Conservation (phyloP, 2,113 vertebrate genomes). For the Nyctibius bracteatus region DNA sequence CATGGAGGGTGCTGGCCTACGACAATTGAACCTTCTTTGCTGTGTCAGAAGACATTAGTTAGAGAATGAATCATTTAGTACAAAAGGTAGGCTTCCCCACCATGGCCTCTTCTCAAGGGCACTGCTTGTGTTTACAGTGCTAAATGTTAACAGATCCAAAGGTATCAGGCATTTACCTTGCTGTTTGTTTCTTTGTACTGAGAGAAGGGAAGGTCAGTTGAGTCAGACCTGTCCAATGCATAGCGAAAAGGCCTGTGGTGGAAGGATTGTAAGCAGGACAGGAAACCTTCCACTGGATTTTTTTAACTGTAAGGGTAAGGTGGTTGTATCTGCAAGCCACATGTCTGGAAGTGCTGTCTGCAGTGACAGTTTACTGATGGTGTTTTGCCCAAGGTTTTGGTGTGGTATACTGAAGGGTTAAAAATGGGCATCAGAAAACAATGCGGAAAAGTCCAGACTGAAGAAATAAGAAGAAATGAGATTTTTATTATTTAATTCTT, state of each 20-base stretch:
- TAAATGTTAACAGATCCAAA: neutral
- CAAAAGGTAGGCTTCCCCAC: too few species aligned
- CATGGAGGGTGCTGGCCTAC: neutral
- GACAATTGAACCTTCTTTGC: neutral
- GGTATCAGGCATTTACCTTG: neutral
- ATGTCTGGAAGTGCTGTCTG: neutral
- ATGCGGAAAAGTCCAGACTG: neutral
- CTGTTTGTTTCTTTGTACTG: neutral
- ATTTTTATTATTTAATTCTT: neutral
- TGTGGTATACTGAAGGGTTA: neutral
- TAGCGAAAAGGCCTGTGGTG: neutral
- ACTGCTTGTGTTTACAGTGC: neutral
- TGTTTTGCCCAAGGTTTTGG: neutral
- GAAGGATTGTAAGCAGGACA: neutral
- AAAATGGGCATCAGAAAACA: neutral
- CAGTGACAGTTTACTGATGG: neutral
- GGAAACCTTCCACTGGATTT: neutral
- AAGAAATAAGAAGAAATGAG: neutral
- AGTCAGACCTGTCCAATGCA: neutral
- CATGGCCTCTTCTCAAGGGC: neutral
- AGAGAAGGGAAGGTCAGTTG: neutral
- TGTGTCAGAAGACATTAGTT: neutral
- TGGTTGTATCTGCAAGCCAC: neutral
- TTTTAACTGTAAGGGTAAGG: neutral
- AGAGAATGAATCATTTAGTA: too few species aligned